These are phyloP conservation scores for Chloromyia formosa DNA, from an alignment of 2,888 invertebrate species.

Conservation along the genomic window DNA sequence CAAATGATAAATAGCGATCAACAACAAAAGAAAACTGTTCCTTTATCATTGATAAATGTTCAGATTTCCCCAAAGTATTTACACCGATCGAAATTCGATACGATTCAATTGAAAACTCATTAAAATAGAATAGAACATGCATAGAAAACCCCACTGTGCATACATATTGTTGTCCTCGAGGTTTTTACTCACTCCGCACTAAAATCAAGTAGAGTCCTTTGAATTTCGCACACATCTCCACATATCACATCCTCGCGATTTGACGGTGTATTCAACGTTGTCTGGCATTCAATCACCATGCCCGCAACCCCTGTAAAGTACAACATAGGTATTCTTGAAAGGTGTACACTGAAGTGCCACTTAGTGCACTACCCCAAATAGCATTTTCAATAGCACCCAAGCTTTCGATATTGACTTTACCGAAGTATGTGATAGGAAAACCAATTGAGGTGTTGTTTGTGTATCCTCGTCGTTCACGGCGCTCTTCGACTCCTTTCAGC, in stretches of 20 bases:
- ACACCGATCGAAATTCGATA: neutral
- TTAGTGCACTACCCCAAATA: conserved; percentile 30
- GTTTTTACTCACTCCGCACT: neutral
- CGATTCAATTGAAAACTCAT: conserved; percentile 24
- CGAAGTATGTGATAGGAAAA: conserved; percentile 39
- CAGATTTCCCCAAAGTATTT: too few relatives aligned
- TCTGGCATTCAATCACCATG: neutral
- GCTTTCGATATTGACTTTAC: conserved; percentile 27
- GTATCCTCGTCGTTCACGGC: neutral
- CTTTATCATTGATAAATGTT: too few relatives aligned
- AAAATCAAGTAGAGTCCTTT: neutral
- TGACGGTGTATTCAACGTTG: neutral
- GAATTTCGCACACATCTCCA: conserved; percentile 8
- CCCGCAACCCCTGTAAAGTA: neutral
- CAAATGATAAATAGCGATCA: too few relatives aligned
- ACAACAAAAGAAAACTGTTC: too few relatives aligned
- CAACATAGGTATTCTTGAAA: neutral
- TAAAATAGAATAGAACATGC: conserved; percentile 10
- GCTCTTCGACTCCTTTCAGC: neutral
- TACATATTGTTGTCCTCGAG: neutral
- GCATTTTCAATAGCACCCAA: conserved; percentile 31
- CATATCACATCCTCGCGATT: neutral
- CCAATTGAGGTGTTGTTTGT: conserved; percentile 35
- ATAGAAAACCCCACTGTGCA: neutral
- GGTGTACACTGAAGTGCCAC: conserved; percentile 35